Evolutionary conservation across 2,888 invertebrate species (phyloP).

Genomic region (Merodon equestris): DNA sequence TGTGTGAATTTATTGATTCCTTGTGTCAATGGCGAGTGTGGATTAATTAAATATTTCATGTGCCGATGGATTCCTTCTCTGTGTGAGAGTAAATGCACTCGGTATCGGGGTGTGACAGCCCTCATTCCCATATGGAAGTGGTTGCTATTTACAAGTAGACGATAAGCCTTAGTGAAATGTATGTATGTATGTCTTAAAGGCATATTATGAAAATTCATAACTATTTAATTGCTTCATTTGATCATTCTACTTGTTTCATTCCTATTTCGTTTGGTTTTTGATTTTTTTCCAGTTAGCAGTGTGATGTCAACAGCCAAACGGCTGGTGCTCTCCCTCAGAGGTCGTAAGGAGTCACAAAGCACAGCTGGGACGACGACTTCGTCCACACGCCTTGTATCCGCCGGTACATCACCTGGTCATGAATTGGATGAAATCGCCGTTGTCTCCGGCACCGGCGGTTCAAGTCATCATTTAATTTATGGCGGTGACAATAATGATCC

Average conservation of each 20-base stretch:
- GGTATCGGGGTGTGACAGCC: no score
- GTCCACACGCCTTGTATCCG: slow-evolving; percentile 80
- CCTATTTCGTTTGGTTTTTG: no score
- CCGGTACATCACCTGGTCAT: slow-evolving; percentile 79
- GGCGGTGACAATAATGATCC: slow-evolving; percentile 75
- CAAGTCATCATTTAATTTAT: slow-evolving; percentile 77
- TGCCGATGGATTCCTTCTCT: slow-evolving; percentile 48
- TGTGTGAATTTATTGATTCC: slow-evolving; percentile 38
- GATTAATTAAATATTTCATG: slow-evolving; percentile 57
- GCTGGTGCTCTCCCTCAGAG: slow-evolving; percentile 82
- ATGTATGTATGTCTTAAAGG: not conserved
- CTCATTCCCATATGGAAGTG: no score
- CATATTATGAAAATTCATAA: not conserved
- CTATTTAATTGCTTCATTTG: not conserved
- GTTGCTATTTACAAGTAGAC: not conserved
- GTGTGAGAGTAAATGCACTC: no score
- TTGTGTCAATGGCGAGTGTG: slow-evolving; percentile 21
- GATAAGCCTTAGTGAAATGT: not conserved
- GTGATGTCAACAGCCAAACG: slow-evolving; percentile 84
- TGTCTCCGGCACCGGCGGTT: slow-evolving; percentile 82
- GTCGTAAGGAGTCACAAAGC: slow-evolving; percentile 82
- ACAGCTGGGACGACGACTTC: slow-evolving; percentile 78
- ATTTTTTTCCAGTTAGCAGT: slow-evolving; percentile 73
- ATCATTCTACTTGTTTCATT: slow-evolving; percentile 78
- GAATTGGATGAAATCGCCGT: slow-evolving; percentile 85